Percentiles rank a stretch among this genome's conserved stretches.
phyloP scores from a whole-genome alignment of 2,113 vertebrate genomes.

The Plecotus auritus region DNA sequence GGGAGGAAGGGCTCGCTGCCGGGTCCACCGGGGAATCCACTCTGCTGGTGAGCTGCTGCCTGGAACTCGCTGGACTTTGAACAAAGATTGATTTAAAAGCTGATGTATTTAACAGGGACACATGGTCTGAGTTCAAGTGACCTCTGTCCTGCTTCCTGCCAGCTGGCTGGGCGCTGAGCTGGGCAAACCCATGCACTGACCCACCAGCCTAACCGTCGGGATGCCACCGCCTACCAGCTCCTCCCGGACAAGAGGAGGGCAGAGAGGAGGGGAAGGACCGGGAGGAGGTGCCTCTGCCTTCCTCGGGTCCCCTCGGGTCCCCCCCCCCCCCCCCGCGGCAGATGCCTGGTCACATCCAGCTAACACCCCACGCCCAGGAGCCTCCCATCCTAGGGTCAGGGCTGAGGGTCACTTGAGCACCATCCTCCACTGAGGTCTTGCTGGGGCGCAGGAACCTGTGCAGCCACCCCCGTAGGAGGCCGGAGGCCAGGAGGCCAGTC shows the following conservation, averaged over 20 bases:
- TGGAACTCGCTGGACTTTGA: slow-evolving; percentile 85
- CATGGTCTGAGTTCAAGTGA: slow-evolving; percentile 70
- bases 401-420: not conserved
- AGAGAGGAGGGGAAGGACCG: too few relatives aligned
- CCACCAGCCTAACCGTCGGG: not conserved
- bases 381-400: not conserved
- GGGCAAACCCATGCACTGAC: not conserved
- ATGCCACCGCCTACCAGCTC: not conserved
- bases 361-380: not conserved
- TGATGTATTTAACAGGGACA: slow-evolving; percentile 92
- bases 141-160: slow-evolving; percentile 69
- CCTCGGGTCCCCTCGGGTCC: not conserved
- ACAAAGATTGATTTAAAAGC: slow-evolving; percentile 94
- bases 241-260: not conserved
- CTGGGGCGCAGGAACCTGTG: not conserved
- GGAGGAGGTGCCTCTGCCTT: not conserved
- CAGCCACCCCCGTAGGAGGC: not conserved
- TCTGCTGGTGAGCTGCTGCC: slow-evolving; percentile 72
- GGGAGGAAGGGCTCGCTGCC: not conserved
- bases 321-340: not conserved
- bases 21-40: slow-evolving; percentile 3
- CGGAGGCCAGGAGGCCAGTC: not conserved
- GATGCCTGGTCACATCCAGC: not conserved
- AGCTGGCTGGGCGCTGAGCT: slow-evolving; percentile 4
- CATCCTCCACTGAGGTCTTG: not conserved